phyloP scores from a whole-genome alignment of 2,888 invertebrate species.

The Drosophila formosana region DNA sequence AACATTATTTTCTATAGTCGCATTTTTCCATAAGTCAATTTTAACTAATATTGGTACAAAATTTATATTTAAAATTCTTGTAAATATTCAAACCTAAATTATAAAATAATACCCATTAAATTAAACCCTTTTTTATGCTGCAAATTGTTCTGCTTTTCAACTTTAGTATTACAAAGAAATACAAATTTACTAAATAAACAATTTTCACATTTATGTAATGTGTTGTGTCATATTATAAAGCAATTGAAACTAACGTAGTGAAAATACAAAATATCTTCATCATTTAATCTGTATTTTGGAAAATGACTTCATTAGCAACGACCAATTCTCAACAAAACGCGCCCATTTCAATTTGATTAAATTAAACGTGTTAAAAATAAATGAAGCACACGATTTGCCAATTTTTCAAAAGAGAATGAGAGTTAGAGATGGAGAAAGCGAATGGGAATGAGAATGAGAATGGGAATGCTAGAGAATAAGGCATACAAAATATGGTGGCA shows the following conservation, averaged over 20 bases:
- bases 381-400: constrained; percentile 54
- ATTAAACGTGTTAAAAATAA: constrained; percentile 50
- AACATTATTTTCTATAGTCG: no score
- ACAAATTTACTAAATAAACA: no score
- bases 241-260: not conserved
- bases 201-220: no score
- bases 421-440: not conserved
- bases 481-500: constrained; percentile 68
- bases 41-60: no score
- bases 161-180: no score
- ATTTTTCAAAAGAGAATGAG: constrained; percentile 44
- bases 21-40: no score
- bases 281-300: not conserved
- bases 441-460: not conserved
- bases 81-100: no score
- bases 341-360: constrained; percentile 59
- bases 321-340: constrained; percentile 35
- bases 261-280: not conserved
- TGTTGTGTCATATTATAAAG: no score
- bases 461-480: constrained; percentile 15
- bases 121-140: no score
- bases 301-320: constrained; percentile 38
- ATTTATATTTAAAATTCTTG: no score
- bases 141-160: no score
- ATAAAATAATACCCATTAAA: no score